Conservation (phyloP, 2,888 invertebrate species). For the Bedellia somnulentella region DNA sequence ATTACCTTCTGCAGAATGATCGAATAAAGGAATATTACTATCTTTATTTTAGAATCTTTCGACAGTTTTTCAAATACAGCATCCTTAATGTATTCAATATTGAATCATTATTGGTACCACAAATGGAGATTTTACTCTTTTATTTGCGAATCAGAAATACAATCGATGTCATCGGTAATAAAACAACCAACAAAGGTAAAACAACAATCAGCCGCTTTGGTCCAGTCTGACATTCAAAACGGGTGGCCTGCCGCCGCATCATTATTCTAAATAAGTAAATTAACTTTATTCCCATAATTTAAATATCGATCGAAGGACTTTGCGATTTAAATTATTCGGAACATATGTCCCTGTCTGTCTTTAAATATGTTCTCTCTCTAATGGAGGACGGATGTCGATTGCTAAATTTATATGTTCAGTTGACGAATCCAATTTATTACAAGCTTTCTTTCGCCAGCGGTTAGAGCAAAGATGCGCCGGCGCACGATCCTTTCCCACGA, state of each 20-base stretch:
- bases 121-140: constrained; percentile 59
- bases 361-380: constrained; percentile 21
- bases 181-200: constrained; percentile 19
- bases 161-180: constrained; percentile 31
- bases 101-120: constrained; percentile 52
- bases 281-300: constrained; percentile 58
- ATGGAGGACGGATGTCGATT: constrained; percentile 37
- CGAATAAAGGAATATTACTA: too few species aligned
- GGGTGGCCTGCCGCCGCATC: constrained; percentile 49
- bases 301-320: constrained; percentile 31
- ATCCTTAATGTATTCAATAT: too few species aligned
- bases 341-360: constrained; percentile 7
- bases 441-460: constrained; percentile 16
- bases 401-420: constrained; percentile 38
- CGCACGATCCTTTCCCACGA: constrained; percentile 28
- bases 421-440: constrained; percentile 44
- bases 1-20: too few species aligned
- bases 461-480: constrained; percentile 16
- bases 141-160: constrained; percentile 53
- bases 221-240: constrained; percentile 45
- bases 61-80: too few species aligned
- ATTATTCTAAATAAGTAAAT: constrained; percentile 57
- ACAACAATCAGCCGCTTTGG: constrained; percentile 13
- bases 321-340: constrained; percentile 16
- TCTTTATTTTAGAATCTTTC: too few species aligned